A percentile compares a stretch with the other conserved stretches of the same genome.
Conservation (phyloP, 2,888 invertebrate genomes). For the Spilosoma lubricipeda region DNA sequence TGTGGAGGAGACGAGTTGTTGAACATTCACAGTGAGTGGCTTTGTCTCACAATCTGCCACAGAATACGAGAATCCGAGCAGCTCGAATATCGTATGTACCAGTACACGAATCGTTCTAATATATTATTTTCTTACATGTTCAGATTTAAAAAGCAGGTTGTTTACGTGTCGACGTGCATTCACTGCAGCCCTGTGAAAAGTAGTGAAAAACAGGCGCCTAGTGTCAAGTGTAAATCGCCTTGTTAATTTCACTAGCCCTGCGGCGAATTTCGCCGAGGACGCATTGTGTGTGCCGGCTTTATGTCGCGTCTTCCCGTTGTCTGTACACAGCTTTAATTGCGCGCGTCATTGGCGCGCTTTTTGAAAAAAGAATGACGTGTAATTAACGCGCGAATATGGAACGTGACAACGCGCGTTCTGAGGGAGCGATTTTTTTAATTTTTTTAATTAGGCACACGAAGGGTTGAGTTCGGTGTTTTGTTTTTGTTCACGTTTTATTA, state of each 20-base stretch:
- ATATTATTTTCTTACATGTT: constrained; percentile 50
- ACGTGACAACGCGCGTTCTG: constrained; percentile 85
- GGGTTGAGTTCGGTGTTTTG: constrained; percentile 54
- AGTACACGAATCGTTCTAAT: constrained; percentile 38
- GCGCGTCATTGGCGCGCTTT: constrained; percentile 86
- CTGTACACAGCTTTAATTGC: constrained; percentile 86
- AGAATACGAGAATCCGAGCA: constrained; percentile 54
- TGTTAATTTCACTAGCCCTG: constrained; percentile 86
- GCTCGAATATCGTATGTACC: constrained; percentile 31
- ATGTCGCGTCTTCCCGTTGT: constrained; percentile 85
- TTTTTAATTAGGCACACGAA: constrained; percentile 81
- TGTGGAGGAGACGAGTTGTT: constrained; percentile 66
- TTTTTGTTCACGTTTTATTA: constrained; percentile 48
- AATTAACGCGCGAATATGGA: constrained; percentile 86
- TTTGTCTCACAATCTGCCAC: constrained; percentile 56
- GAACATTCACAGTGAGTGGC: constrained; percentile 62
- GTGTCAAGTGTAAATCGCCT: constrained; percentile 87
- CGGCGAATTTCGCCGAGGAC: constrained; percentile 86
- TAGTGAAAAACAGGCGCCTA: constrained; percentile 81
- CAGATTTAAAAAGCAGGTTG: constrained; percentile 59
- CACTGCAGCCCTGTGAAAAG: constrained; percentile 69
- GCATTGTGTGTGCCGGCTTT: constrained; percentile 85
- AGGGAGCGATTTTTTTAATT: constrained; percentile 78
- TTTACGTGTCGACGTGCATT: constrained; percentile 60
- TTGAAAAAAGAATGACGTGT: constrained; percentile 87